Evolutionary conservation across 2,797 vertebrate species (phyloP).

Genomic region (Cuculus canorus): DNA sequence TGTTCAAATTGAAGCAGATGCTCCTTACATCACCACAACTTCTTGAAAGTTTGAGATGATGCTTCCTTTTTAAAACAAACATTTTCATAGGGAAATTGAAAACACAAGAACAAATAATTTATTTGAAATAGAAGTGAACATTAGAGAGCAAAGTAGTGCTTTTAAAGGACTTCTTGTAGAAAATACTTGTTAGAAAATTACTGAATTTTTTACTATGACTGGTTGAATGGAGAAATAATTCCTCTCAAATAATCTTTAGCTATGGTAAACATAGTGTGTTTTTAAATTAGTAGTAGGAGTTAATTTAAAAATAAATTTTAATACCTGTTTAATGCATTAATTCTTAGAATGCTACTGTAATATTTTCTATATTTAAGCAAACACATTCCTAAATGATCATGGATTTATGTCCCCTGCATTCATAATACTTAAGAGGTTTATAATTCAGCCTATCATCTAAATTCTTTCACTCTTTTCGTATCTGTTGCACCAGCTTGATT

Average conservation of each 20-base stretch:
- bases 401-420: neutral
- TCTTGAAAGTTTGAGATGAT: neutral
- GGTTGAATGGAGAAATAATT: neutral
- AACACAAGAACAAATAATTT: neutral
- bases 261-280: neutral
- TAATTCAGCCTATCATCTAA: neutral
- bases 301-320: neutral
- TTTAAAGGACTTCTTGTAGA: neutral
- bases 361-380: neutral
- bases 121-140: neutral
- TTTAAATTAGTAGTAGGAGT: neutral
- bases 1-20: neutral
- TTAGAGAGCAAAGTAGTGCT: neutral
- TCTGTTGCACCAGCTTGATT: conserved; percentile 44
- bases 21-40: neutral
- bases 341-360: neutral
- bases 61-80: neutral
- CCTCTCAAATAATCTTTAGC: neutral
- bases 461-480: conserved; percentile 27
- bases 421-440: neutral
- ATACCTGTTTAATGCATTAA: neutral
- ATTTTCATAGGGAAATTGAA: neutral
- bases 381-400: neutral
- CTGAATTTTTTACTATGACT: neutral
- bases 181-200: neutral